Percentiles rank a stretch among this genome's conserved stretches.
Conservation (phyloP, 2,113 vertebrate species). For the Eonycteris spelaea region DNA sequence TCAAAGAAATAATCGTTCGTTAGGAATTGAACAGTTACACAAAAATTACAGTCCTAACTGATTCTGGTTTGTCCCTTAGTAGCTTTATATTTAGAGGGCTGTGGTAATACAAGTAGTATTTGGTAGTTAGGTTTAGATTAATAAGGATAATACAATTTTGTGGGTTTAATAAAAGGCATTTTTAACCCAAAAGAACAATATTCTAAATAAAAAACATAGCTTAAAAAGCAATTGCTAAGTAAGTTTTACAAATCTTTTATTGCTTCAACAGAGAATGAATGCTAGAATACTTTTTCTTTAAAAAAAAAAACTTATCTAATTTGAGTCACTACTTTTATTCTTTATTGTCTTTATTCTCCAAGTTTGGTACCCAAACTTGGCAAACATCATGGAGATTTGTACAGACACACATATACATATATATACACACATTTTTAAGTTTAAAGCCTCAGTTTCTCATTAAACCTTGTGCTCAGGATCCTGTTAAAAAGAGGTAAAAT, state of each 20-base stretch:
- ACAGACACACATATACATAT: conserved; percentile 60
- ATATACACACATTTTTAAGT: conserved; percentile 20
- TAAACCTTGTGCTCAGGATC: conserved; percentile 35
- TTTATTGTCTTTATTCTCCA: conserved; percentile 60
- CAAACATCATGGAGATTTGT: conserved; percentile 50
- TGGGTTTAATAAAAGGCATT: not conserved
- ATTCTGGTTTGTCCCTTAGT: not conserved
- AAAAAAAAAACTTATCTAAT: not conserved
- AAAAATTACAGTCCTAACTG: not conserved
- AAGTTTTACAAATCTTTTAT: conserved; percentile 24
- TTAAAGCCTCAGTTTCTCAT: conserved; percentile 43
- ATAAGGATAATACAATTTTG: not conserved
- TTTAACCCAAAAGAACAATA: not conserved
- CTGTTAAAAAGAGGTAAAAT: conserved; percentile 54
- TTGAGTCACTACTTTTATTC: conserved; percentile 54
- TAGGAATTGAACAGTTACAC: not conserved
- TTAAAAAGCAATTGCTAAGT: not conserved
- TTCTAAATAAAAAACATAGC: not conserved
- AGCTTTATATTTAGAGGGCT: not conserved
- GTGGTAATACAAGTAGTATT: not conserved
- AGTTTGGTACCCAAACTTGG: conserved; percentile 39
- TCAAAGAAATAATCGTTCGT: not conserved
- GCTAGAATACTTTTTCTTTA: not conserved
- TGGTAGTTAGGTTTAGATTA: not conserved
- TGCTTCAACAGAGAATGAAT: not conserved